phyloP scores from a whole-genome alignment of 2,797 vertebrate species.

The Silurus lanzhouensis region DNA sequence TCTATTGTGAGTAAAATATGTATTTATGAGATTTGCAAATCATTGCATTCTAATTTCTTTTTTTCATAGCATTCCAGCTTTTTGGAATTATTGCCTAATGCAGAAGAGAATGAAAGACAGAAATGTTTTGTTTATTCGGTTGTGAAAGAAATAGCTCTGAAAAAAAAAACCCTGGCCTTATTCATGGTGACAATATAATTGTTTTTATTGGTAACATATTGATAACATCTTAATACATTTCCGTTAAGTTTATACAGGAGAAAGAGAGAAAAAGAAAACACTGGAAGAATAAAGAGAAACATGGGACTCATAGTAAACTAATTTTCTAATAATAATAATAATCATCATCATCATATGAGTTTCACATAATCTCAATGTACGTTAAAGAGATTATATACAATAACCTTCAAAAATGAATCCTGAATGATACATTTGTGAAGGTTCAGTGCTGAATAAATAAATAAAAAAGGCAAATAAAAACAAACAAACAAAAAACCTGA shows the following conservation, averaged over 20 bases:
- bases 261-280: slow-evolving; percentile 55
- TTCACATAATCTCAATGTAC: slow-evolving; percentile 55
- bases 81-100: neutral
- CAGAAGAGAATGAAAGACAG: no score
- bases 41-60: no score
- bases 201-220: slow-evolving; percentile 74
- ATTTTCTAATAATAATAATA: slow-evolving; percentile 43
- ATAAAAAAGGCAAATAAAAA: slow-evolving; percentile 24
- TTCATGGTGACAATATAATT: slow-evolving; percentile 53
- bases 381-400: slow-evolving; percentile 53
- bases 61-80: no score
- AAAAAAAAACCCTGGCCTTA: neutral
- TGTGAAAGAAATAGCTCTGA: neutral
- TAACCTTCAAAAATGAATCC: slow-evolving; percentile 45
- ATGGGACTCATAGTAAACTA: slow-evolving; percentile 47
- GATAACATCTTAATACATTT: slow-evolving; percentile 73
- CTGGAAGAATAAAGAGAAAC: slow-evolving; percentile 61
- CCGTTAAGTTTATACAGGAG: slow-evolving; percentile 59
- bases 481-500: neutral
- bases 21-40: no score
- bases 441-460: slow-evolving; percentile 38
- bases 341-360: slow-evolving; percentile 47
- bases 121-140: neutral
- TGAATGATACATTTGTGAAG: slow-evolving; percentile 42
- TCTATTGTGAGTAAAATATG: no score